phyloP scores from a whole-genome alignment of 2,113 vertebrate species.

The Gopherus evgoodei region DNA sequence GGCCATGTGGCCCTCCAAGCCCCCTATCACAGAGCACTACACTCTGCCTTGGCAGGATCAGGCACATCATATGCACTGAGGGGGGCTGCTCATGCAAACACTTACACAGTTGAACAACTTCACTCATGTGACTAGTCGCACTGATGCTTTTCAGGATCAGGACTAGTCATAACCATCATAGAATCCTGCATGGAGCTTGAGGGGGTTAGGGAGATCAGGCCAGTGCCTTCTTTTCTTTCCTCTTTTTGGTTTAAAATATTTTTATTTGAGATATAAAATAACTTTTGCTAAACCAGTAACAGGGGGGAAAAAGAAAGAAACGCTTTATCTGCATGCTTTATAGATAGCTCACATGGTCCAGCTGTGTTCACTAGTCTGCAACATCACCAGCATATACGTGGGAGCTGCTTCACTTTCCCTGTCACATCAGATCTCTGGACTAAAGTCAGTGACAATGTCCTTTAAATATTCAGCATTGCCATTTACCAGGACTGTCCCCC shows the following conservation, averaged over 20 bases:
- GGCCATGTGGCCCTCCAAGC: not conserved
- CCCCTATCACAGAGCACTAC: no score
- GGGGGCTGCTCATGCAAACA: not conserved
- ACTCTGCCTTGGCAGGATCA: accelerated
- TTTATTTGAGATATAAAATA: not conserved
- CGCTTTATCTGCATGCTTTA: not conserved
- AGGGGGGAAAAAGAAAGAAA: not conserved
- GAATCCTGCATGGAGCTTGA: not conserved
- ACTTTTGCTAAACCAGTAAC: not conserved
- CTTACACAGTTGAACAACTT: not conserved
- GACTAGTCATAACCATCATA: not conserved
- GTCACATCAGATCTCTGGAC: slow-evolving; percentile 58
- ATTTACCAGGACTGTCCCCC: slow-evolving; percentile 32
- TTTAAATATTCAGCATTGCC: slow-evolving; percentile 54
- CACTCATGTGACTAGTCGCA: not conserved
- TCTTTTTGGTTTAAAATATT: not conserved
- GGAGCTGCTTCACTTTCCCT: slow-evolving; percentile 18
- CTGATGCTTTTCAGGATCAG: not conserved
- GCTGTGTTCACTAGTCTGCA: not conserved
- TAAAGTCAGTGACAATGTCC: slow-evolving; percentile 35
- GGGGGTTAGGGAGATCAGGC: not conserved
- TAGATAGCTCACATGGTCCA: not conserved
- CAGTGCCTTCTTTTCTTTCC: not conserved
- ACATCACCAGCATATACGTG: not conserved
- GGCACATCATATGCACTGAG: not conserved